Conservation (phyloP, 1,140 invertebrate species). For the Drosophila takahashii region DNA sequence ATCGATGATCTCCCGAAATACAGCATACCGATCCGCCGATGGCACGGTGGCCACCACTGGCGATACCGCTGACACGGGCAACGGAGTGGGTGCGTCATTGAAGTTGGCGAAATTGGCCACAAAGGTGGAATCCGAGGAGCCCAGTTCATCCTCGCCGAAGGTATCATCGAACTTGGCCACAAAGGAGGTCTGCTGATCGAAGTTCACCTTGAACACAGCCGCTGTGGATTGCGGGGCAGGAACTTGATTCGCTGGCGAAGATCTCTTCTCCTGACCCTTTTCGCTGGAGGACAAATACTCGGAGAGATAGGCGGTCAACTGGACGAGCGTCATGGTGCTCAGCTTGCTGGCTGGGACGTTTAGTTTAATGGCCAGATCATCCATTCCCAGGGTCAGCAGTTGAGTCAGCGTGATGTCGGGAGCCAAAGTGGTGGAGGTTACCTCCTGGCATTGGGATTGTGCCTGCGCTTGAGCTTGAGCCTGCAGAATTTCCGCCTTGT, state of each 20-base stretch:
- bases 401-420: constrained; percentile 92
- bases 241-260: constrained; percentile 56
- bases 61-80: constrained; percentile 62
- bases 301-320: constrained; percentile 91
- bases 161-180: constrained; percentile 87
- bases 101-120: constrained; percentile 88
- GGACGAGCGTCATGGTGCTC: constrained; percentile 93
- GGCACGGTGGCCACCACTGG: constrained; percentile 61
- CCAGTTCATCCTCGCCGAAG: constrained; percentile 83
- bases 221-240: constrained; percentile 20
- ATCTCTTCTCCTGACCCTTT: constrained; percentile 53
- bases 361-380: constrained; percentile 90
- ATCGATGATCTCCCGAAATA: constrained; percentile 92
- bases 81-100: constrained; percentile 79
- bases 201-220: constrained; percentile 86
- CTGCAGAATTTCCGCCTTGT: constrained; percentile 78
- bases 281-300: constrained; percentile 86
- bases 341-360: constrained; percentile 90
- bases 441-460: background rate
- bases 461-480: constrained; percentile 60
- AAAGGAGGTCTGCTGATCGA: constrained; percentile 85
- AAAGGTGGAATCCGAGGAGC: constrained; percentile 66
- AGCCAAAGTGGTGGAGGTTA: constrained; percentile 71
- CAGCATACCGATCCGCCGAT: constrained; percentile 91
- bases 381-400: constrained; percentile 91